A percentile compares a stretch with the other conserved stretches of the same genome.
Conservation (phyloP, 2,888 invertebrate genomes). For the Megalurothrips usitatus region DNA sequence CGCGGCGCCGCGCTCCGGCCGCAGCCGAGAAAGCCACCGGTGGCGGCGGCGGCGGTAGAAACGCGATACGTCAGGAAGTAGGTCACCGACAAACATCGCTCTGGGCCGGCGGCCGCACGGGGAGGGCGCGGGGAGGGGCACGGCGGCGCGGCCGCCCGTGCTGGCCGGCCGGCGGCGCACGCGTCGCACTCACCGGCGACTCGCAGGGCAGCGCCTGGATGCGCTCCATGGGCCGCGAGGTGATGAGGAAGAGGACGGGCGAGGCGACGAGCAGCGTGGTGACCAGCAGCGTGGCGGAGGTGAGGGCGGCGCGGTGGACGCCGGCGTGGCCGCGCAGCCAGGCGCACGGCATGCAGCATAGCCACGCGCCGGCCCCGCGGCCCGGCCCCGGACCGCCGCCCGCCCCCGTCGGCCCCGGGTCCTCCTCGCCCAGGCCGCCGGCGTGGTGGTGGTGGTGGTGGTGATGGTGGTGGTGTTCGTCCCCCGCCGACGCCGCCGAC, state of each 20-base stretch:
- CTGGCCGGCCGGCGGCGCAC: not conserved
- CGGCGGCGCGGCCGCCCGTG: not conserved
- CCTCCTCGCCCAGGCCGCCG: slow-evolving; percentile 1
- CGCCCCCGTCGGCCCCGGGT: slow-evolving; percentile 11
- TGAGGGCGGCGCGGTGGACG: slow-evolving; percentile 57
- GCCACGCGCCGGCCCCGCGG: slow-evolving; percentile 50
- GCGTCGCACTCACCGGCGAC: slow-evolving; percentile 40
- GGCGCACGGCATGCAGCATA: slow-evolving; percentile 56
- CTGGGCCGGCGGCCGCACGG: not conserved
- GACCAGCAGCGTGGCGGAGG: slow-evolving; percentile 56
- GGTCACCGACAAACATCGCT: no score
- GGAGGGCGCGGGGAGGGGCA: not conserved
- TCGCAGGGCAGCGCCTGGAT: slow-evolving; percentile 31
- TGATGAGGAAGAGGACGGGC: slow-evolving; percentile 56
- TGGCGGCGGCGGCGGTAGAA: no score
- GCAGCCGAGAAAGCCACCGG: no score
- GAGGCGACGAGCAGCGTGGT: slow-evolving; percentile 57
- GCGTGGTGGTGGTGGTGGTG: not conserved
- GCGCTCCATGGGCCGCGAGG: not conserved
- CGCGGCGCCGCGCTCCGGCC: no score
- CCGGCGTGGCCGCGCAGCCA: slow-evolving; percentile 55
- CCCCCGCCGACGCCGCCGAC: not conserved
- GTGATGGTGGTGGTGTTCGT: not conserved
- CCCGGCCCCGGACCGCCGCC: slow-evolving; percentile 26
- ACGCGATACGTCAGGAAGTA: no score